Percentiles rank a stretch among this genome's conserved stretches.
phyloP scores from a whole-genome alignment of 1,140 invertebrate species.

The Drosophila ananassae region DNA sequence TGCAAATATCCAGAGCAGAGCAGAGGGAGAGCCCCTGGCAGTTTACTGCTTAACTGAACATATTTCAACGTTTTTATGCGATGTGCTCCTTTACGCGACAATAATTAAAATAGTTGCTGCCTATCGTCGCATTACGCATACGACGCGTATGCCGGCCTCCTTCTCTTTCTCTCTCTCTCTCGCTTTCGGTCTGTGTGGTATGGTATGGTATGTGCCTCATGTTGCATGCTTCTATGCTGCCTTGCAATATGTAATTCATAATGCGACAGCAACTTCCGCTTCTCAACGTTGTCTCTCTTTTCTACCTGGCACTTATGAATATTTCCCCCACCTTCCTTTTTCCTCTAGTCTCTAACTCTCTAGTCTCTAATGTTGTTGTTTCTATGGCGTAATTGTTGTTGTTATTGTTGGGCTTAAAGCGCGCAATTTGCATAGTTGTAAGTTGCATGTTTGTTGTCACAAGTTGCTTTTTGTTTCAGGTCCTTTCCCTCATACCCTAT shows the following conservation, averaged over 20 bases:
- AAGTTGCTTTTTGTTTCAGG: constrained; percentile 33
- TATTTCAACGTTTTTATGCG: constrained; percentile 38
- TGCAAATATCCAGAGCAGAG: background rate
- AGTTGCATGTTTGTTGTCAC: constrained; percentile 57
- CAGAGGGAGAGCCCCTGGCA: background rate
- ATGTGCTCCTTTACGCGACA: constrained; percentile 52
- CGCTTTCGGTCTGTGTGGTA: background rate
- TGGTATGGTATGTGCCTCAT: background rate
- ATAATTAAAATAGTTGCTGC: constrained; percentile 78
- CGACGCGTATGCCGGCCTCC: constrained; percentile 30
- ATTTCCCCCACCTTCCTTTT: constrained; percentile 40
- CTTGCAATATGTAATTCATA: constrained; percentile 69
- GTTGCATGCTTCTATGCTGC: background rate
- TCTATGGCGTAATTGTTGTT: constrained; percentile 16
- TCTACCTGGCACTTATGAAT: constrained; percentile 75
- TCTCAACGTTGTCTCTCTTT: constrained; percentile 10
- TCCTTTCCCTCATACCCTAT: background rate
- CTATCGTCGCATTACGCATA: constrained; percentile 75
- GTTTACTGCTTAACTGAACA: constrained; percentile 39
- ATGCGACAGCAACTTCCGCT: constrained; percentile 74
- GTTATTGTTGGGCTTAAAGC: constrained; percentile 63
- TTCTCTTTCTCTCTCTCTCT: background rate
- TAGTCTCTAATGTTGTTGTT: background rate
- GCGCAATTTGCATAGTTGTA: constrained; percentile 77
- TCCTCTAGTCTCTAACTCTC: background rate